Conservation (phyloP, 2,797 vertebrate genomes). For the Psittacula derbiana region DNA sequence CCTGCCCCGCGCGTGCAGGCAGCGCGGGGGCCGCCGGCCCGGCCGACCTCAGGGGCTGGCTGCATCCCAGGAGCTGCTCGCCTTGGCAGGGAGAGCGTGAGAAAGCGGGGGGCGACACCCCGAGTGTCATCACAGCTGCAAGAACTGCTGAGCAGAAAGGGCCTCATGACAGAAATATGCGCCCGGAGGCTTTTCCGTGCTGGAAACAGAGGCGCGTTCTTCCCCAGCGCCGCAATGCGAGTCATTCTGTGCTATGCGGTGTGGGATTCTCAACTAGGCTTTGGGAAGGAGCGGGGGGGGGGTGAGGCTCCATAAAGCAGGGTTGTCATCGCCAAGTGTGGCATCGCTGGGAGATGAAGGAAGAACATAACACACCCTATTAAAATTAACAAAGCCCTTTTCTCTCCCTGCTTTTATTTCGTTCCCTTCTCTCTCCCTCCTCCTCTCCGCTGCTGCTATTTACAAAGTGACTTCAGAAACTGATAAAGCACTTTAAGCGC, state of each 20-base stretch:
- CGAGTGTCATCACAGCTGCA: conserved; percentile 95
- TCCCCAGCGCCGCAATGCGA: conserved; percentile 50
- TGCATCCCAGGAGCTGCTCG: conserved; percentile 74
- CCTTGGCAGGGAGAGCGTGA: conserved; percentile 88
- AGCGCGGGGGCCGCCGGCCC: conserved; percentile 74
- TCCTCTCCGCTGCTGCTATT: conserved; percentile 3
- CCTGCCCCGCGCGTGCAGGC: conserved; percentile 73
- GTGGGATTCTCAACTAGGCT: conserved; percentile 74
- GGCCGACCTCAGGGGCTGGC: conserved; percentile 83
- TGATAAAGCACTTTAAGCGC: conserved; percentile 8
- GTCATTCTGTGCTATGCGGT: conserved; percentile 74
- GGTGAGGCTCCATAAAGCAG: conserved; percentile 1
- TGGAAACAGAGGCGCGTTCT: conserved; percentile 83
- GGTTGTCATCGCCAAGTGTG: conserved; percentile 45
- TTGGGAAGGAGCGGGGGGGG: neutral
- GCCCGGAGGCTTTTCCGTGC: conserved; percentile 81
- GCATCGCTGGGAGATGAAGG: conserved; percentile 30
- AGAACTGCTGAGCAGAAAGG: conserved; percentile 89
- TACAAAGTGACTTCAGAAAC: conserved; percentile 28
- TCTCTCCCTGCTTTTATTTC: neutral
- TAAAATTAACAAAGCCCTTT: conserved; percentile 51
- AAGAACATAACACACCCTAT: conserved; percentile 18
- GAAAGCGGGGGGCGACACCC: conserved; percentile 92
- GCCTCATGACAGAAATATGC: conserved; percentile 93
- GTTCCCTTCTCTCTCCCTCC: neutral